phyloP scores from a whole-genome alignment of 2,797 vertebrate genomes.

The Petrocephalus sullivani region DNA sequence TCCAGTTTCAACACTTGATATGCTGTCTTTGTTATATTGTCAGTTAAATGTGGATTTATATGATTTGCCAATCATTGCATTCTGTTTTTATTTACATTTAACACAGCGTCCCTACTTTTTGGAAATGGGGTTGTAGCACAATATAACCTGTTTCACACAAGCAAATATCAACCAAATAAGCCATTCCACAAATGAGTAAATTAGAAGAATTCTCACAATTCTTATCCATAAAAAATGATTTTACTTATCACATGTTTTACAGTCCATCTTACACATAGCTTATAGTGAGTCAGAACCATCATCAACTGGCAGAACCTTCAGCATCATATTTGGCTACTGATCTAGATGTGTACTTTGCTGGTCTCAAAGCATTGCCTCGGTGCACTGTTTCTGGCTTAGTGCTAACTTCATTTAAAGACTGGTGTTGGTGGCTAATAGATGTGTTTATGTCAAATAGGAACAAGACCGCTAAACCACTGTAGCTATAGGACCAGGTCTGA shows the following conservation, averaged over 20 bases:
- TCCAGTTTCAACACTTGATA: no score
- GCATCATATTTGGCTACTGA: background rate
- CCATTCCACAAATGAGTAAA: background rate
- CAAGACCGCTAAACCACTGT: background rate
- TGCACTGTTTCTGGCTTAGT: background rate
- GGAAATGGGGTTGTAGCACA: background rate
- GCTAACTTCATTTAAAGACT: background rate
- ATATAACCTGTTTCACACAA: background rate
- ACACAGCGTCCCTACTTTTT: no score
- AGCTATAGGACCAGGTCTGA: background rate
- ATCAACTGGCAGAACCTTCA: background rate
- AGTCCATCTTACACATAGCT: background rate
- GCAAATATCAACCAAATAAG: background rate
- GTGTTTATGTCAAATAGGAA: background rate
- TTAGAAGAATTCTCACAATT: background rate
- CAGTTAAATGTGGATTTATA: no score
- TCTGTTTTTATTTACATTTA: no score
- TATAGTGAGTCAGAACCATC: background rate
- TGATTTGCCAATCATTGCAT: no score
- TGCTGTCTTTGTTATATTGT: no score
- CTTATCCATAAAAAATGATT: background rate
- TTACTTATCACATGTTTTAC: background rate
- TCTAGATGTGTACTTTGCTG: background rate
- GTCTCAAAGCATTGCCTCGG: background rate
- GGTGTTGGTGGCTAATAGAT: background rate